Evolutionary conservation across 2,888 invertebrate species (phyloP).

Genomic region (Mantis religiosa): DNA sequence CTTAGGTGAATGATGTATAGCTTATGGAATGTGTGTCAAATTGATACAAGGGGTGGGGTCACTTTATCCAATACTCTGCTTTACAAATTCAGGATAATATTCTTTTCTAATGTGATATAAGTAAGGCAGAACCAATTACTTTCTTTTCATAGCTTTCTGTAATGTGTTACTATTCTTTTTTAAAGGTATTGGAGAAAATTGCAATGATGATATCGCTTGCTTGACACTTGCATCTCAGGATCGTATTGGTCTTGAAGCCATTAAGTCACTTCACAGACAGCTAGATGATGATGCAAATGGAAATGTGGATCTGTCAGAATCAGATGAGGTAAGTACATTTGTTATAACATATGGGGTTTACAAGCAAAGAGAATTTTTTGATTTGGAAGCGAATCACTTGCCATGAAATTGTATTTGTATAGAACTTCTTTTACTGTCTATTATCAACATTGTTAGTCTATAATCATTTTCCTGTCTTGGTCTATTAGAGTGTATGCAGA

Average conservation of each 20-base stretch:
- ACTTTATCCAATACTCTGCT: neutral
- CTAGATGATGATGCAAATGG: conserved; percentile 98
- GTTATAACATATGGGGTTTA: too few relatives aligned
- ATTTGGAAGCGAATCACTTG: too few relatives aligned
- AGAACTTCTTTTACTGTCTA: too few relatives aligned
- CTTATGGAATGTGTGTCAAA: neutral
- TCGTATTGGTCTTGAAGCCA: conserved; percentile 86
- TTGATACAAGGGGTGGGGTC: neutral
- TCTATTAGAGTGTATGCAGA: too few relatives aligned
- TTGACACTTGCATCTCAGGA: conserved; percentile 69
- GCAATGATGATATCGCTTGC: conserved; percentile 72
- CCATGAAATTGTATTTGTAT: too few relatives aligned
- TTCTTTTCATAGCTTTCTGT: neutral
- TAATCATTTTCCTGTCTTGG: too few relatives aligned
- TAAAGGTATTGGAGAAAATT: conserved; percentile 45
- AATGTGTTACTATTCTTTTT: conserved; percentile 12
- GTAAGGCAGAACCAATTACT: neutral
- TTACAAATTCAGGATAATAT: neutral
- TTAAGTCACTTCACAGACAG: conserved; percentile 85
- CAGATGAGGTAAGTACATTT: conserved; percentile 73
- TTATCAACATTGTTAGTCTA: too few relatives aligned
- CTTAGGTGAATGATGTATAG: neutral
- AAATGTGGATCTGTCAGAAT: conserved; percentile 94
- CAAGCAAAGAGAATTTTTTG: too few relatives aligned
- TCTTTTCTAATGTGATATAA: neutral